A percentile compares a stretch with the other conserved stretches of the same genome.
Evolutionary conservation across 2,797 vertebrate species (phyloP).

Genomic region (Decapterus maruadsi): DNA sequence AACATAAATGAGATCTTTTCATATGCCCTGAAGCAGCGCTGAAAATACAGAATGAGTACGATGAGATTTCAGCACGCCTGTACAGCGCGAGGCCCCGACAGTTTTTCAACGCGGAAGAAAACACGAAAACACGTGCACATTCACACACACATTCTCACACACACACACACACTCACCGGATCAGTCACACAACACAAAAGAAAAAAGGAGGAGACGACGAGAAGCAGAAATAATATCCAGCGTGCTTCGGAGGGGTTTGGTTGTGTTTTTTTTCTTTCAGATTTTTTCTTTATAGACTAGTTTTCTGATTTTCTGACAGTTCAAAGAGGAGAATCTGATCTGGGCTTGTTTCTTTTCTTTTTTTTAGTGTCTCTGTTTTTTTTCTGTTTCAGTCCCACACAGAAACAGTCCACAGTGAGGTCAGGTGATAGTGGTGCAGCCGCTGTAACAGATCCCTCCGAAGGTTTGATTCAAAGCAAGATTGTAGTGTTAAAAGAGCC

Average conservation of each 20-base stretch:
- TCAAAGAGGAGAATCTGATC: conserved; percentile 62
- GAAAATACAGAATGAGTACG: conserved; percentile 67
- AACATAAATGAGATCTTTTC: conserved; percentile 80
- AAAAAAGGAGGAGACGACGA: conserved; percentile 54
- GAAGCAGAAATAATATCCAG: conserved; percentile 80
- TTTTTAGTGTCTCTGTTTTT: conserved; percentile 57
- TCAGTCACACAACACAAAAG: conserved; percentile 59
- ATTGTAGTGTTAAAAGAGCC: conserved; percentile 56
- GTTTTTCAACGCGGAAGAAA: conserved; percentile 48
- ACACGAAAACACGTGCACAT: conserved; percentile 52
- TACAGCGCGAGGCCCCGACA: conserved; percentile 60
- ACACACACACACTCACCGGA: conserved; percentile 25
- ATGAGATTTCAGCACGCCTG: conserved; percentile 70
- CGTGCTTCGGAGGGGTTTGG: conserved; percentile 73
- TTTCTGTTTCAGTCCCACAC: conserved; percentile 40
- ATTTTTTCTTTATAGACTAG: conserved; percentile 25
- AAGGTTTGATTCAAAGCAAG: conserved; percentile 38
- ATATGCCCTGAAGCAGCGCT: conserved; percentile 75
- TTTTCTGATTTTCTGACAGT: conserved; percentile 54
- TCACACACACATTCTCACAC: conserved; percentile 40
- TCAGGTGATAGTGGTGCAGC: conserved; percentile 67
- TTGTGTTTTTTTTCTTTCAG: conserved; percentile 14
- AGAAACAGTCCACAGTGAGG: conserved; percentile 70
- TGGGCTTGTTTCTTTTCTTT: too few species aligned
- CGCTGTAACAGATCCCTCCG: conserved; percentile 67